These are phyloP conservation scores for Ptiloglossa arizonensis DNA, from an alignment of 1,140 invertebrate species.

Conservation along the genomic window DNA sequence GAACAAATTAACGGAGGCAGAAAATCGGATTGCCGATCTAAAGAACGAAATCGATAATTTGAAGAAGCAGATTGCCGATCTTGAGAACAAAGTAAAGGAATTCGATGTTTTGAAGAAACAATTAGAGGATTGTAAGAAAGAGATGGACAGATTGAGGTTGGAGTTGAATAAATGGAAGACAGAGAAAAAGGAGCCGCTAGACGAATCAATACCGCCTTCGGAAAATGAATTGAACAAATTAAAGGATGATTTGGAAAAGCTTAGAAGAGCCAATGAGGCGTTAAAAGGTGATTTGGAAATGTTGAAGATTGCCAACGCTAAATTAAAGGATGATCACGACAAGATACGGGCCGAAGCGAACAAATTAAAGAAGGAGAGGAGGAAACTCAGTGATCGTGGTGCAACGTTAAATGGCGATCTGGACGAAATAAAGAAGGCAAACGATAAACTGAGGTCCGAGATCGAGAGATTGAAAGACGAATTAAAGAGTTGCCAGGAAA, in stretches of 20 bases:
- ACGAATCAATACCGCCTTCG: neutral
- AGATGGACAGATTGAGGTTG: conserved; percentile 30
- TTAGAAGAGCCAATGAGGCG: conserved; percentile 29
- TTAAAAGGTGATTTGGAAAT: conserved; percentile 20
- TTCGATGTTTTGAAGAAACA: conserved; percentile 9
- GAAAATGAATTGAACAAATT: neutral
- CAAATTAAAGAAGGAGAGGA: neutral
- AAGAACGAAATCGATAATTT: conserved; percentile 46
- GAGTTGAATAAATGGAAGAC: conserved; percentile 3
- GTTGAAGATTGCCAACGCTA: conserved; percentile 39
- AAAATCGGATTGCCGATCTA: conserved; percentile 15
- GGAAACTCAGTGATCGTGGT: neutral
- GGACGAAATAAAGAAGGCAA: conserved; percentile 5
- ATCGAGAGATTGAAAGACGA: conserved; percentile 6
- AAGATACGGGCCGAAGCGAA: neutral
- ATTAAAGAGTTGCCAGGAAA: neutral
- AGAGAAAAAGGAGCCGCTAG: conserved; percentile 9
- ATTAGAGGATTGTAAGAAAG: conserved; percentile 17
- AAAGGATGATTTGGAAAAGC: conserved; percentile 16
- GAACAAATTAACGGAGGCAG: conserved; percentile 39
- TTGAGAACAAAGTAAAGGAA: conserved; percentile 21
- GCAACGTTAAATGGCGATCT: neutral
- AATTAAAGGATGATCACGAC: neutral
- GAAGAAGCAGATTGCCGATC: conserved; percentile 37
- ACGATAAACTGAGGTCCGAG: neutral